Evolutionary conservation across 2,797 vertebrate genomes (phyloP), one percentile per base, ranked within the genome.

Genomic region (Betta splendens): DNA sequence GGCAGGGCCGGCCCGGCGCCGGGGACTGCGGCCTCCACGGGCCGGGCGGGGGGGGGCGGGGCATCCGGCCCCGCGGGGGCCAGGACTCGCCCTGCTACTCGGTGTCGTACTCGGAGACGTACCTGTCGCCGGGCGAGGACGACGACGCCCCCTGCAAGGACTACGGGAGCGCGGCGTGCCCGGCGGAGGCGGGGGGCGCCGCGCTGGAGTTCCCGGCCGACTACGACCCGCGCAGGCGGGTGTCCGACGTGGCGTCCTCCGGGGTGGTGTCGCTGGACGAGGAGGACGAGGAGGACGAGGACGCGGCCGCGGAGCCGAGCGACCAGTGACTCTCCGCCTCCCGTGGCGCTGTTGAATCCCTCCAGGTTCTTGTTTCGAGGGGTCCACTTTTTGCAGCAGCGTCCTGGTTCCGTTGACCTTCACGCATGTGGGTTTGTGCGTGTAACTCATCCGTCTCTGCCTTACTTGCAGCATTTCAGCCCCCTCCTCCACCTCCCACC

Each of bases 201-300:
- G 43, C 53, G 10, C 53, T 11, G 39, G 86, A 72, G 35, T 85
- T 64, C 42, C 85, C 76, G 0, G 80, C 69, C 0, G 80, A 85
- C 68, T 94, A 93, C 54, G 84, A 87, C 12, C 80, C 83, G 7
- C 86, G 76, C 63, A 89, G 95, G 73, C 95, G 95, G 87, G 92
- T 93, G 48, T 98, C 97, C 0, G 95, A 97, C 0, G 94, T 96
- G 46, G 94, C 94, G 16, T 97, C 97, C 29, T 98, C 96, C 0
- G 97, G 96, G 28, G 93, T 98, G 5, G 94, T 94, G 64, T 98
- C 97, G 2, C 92, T 98, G 54, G 96, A 98, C 5, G 96, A 98
- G 77, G 94, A 94, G 64, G 91, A 90, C 0, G 91, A 93, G 59
- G 89, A 0, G 7, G 86, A 86, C 44, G 92, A 90, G 3, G 89